Percentiles rank a stretch among this genome's conserved stretches.
Conservation (phyloP, 1,140 invertebrate genomes). For the Lepidurus packardi region DNA sequence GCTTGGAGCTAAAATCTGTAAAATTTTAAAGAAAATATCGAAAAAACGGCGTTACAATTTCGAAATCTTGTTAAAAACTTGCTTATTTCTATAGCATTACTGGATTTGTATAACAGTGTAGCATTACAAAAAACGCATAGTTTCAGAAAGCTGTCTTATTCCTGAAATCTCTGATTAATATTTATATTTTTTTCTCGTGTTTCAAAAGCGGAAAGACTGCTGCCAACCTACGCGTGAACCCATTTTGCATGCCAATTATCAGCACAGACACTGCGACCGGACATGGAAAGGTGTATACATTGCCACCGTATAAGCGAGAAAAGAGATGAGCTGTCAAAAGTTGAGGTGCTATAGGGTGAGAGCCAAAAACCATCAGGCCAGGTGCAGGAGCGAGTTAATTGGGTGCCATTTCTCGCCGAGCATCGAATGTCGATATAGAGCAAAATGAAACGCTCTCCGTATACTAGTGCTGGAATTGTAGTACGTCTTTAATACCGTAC, state of each 20-base stretch:
- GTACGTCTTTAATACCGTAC: background rate
- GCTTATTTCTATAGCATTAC: no score
- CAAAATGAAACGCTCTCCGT: background rate
- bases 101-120: no score
- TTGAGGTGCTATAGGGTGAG: background rate
- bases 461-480: background rate
- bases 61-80: no score
- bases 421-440: background rate
- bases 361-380: background rate
- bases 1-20: no score
- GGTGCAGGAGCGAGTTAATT: conserved; percentile 3
- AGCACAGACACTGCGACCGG: background rate
- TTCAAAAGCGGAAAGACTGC: background rate
- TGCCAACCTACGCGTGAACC: background rate
- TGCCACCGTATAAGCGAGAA: background rate
- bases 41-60: no score
- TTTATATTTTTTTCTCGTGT: no score
- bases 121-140: no score
- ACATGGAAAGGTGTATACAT: background rate
- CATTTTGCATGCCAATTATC: background rate
- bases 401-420: background rate
- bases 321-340: background rate
- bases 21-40: no score
- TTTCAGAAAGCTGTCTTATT: no score
- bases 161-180: no score